Evolutionary conservation across 2,113 vertebrate genomes (phyloP), one percentile per base, ranked within the genome.

Genomic region (Ceratotherium simum): DNA sequence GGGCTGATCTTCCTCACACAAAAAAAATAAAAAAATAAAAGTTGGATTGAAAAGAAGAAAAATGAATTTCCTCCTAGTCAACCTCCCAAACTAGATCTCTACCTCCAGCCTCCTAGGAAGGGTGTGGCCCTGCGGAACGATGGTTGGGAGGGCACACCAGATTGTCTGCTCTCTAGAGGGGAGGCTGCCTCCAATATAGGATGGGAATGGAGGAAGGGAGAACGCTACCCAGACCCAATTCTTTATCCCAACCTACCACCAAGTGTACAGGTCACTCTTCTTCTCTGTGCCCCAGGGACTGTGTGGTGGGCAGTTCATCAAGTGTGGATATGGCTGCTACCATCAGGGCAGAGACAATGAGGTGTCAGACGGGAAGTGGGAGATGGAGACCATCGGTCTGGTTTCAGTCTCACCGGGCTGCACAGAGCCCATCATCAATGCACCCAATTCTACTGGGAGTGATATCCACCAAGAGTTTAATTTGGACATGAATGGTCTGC

Each of bases 231-330:
- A 80, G 33, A 62, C 16, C 7, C 42, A 4, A 1, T 7, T 31
- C 48, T 64, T 21, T 21, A 29, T 1, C 20, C 11, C 33, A 58
- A 64, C 6, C 36, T 23, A 13, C n/a, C 20, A 13, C n/a, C 20
- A 10, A 67, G 46, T 8, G 4, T 1, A 10, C 60, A 33, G 3
- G 5, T 27, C 11, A 13, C 13, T 9, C 2, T 23, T 48, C 36
- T 60, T 12, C 51, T 36, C 17, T 12, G 5, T 17, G n/a, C 75
- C 13, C 7, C 46, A 20, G 42, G 17, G 10, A 20, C 0, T 1
- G 25, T 6, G 10, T 9, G 33, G 20, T 1, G 10, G 21, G 20
- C 16, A 0, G 6, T 9, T 36, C 23, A 23, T 1, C 0, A 0
- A 16, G 36, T 46, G 29, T 16, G 18, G 31, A 54, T 1, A 9